phyloP scores from a whole-genome alignment of 2,888 invertebrate species.

The Caenorhabditis panamensis region DNA sequence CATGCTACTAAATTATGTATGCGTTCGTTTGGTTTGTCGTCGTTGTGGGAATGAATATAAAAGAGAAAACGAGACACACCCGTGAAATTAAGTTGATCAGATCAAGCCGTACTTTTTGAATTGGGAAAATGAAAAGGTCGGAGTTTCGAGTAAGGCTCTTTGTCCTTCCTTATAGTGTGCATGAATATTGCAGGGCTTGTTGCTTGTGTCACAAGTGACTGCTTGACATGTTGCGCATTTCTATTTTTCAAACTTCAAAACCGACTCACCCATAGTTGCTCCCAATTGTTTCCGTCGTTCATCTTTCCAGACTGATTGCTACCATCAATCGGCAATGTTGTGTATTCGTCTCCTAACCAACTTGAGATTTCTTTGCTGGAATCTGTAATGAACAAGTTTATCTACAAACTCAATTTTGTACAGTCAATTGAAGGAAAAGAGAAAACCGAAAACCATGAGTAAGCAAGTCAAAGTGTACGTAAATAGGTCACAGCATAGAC shows the following conservation, averaged over 20 bases:
- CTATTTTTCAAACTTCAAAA: not conserved
- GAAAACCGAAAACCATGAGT: not conserved
- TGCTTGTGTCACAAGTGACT: no score
- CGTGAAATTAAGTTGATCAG: not conserved
- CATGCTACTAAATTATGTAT: constrained; percentile 30
- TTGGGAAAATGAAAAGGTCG: no score
- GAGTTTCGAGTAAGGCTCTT: no score
- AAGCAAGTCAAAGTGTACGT: not conserved
- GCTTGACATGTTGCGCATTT: no score
- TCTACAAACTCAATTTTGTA: not conserved
- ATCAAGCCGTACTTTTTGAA: no score
- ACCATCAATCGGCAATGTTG: constrained; percentile 1
- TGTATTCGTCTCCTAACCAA: constrained; percentile 15
- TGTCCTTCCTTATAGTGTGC: no score
- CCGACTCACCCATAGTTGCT: constrained; percentile 48
- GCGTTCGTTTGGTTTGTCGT: constrained; percentile 9
- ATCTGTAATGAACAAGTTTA: constrained; percentile 12
- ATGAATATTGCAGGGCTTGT: no score
- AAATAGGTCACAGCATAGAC: constrained; percentile 4
- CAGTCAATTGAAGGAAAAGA: not conserved
- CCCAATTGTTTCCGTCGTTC: constrained; percentile 47
- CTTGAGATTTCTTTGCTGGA: not conserved
- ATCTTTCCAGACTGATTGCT: constrained; percentile 11
- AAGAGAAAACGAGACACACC: not conserved
- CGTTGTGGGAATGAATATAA: constrained; percentile 6